These are phyloP conservation scores for Gymnoscelis rufifasciata DNA, from an alignment of 2,888 invertebrate species.

Conservation along the genomic window DNA sequence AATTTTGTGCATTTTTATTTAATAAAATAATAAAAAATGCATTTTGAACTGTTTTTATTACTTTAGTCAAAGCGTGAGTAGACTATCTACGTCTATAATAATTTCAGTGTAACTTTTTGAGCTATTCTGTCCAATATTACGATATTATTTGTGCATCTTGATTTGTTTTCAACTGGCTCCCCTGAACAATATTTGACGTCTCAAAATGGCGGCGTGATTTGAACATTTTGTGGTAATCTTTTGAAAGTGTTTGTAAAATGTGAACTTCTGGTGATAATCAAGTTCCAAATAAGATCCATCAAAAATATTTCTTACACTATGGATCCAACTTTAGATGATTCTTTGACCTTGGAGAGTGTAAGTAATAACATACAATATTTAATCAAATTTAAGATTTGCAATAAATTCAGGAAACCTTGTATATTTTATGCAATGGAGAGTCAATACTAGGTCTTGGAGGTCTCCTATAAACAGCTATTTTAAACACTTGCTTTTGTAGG, in stretches of 20 bases:
- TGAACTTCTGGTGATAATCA: background rate
- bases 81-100: constrained; percentile 3
- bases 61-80: constrained; percentile 8
- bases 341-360: constrained; percentile 65
- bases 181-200: constrained; percentile 63
- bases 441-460: too few relatives aligned
- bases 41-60: constrained; percentile 1
- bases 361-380: constrained; percentile 41
- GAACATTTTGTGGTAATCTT: constrained; percentile 39
- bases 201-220: constrained; percentile 79
- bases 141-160: constrained; percentile 21
- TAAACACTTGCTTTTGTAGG: too few relatives aligned
- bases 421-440: too few relatives aligned
- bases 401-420: background rate
- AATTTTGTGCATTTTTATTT: constrained; percentile 42
- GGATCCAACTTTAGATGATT: constrained; percentile 69
- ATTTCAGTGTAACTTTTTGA: constrained; percentile 3
- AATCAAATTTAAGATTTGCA: too few relatives aligned
- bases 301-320: constrained; percentile 35
- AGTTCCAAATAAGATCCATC: background rate
- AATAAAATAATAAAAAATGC: constrained; percentile 24
- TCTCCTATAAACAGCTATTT: too few relatives aligned
- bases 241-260: constrained; percentile 9
- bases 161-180: constrained; percentile 75
- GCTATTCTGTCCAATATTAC: background rate